These are phyloP conservation scores for Polylopha cassiicola DNA, from an alignment of 2,888 invertebrate species.

Conservation along the genomic window DNA sequence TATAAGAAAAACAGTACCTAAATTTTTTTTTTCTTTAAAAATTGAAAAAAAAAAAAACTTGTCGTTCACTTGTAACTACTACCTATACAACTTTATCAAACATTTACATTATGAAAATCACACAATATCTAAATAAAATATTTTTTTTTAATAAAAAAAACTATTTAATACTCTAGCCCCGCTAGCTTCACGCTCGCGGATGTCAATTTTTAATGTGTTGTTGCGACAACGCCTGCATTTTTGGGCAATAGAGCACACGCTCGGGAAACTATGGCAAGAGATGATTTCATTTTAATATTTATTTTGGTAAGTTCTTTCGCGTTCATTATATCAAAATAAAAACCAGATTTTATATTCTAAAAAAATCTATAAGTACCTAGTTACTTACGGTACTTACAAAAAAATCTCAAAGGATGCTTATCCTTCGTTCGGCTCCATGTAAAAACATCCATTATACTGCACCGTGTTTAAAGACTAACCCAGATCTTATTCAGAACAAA, in stretches of 20 bases:
- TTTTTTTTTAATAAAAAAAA: no score
- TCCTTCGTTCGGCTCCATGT: not conserved
- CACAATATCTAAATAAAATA: no score
- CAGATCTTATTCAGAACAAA: constrained; percentile 7
- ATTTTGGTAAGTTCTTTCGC: no score
- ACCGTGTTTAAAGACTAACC: constrained; percentile 12
- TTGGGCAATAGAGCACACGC: constrained; percentile 58
- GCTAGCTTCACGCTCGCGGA: constrained; percentile 35
- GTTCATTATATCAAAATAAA: no score
- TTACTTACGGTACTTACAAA: no score
- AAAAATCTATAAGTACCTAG: no score
- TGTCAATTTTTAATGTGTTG: constrained; percentile 57
- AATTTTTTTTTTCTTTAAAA: not conserved
- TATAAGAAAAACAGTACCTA: not conserved
- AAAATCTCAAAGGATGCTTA: no score
- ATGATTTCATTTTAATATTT: constrained; percentile 4
- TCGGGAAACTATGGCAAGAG: constrained; percentile 25
- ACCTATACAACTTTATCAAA: no score
- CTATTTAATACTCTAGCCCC: constrained; percentile 20
- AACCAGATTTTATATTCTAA: no score
- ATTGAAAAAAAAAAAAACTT: not conserved
- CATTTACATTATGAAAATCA: no score
- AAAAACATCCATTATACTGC: constrained; percentile 1
- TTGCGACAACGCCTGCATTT: constrained; percentile 52
- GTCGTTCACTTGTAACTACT: no score